Base-by-base conservation (phyloP, 2,113 vertebrate genomes). In the Lynx canadensis region DNA sequence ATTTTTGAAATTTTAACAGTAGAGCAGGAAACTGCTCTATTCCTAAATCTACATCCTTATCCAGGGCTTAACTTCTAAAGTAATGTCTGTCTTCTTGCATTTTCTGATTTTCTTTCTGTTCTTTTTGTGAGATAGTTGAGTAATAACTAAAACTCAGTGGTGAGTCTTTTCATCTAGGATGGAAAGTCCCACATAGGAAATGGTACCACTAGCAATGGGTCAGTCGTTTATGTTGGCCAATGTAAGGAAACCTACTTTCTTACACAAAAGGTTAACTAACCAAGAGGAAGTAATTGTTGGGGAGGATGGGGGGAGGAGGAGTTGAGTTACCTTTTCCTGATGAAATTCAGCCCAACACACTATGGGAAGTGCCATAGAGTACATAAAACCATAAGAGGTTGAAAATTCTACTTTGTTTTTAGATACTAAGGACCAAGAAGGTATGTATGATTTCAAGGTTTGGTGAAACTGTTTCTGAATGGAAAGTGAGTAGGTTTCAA, bases 141-240 rank as follows among this genome's bases (percentile, higher is more conserved):
- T 95, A 95, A 91, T 91, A 97, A 82, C 66, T 92, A 71, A 96
- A 94, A 85, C 25, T 92, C 36, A 95, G 23, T 50, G 78, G 16
- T 76, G 33, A 79, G 55, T 71, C 10, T 63, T 65, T 90, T 92
- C 36, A 86, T 38, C 12, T 6, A 89, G 19, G 57, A 41, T 88
- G 60, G 95, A 89, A 95, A 97, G 55, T 95, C 92, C 45, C 84
- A 90, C 50, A 25, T 2, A 95, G 91, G 92, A 97, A 95, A 85
- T 71, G 41, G 33, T 41, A 23, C 16, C 14, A 18, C 38, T 48
- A 89, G 55, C 11, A 41, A 57, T 36, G 15, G 80, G 89, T 91
- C 60, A 74, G 18, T 86, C 8, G 1, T 78, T 98, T 65, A 45
- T 94, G 60, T 94, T 86, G 91, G 71, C 25, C 86, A 88, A 50